Evolutionary conservation across 2,888 invertebrate species (phyloP).

Genomic region (Dynastes hyllus): DNA sequence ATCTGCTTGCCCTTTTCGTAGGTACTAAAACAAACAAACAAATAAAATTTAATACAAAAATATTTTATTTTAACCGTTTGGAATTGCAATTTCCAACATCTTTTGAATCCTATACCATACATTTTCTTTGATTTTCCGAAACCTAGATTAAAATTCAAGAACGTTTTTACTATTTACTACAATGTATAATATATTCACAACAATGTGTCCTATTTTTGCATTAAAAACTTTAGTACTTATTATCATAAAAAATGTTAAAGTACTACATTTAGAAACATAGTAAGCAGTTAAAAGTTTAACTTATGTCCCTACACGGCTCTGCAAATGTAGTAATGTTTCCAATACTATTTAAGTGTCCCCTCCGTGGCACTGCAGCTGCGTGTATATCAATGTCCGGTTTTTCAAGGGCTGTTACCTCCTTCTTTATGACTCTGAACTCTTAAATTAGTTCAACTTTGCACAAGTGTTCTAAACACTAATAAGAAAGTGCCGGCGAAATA

Average conservation of each 20-base stretch:
- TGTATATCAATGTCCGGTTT: constrained; percentile 56
- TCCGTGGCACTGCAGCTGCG: constrained; percentile 48
- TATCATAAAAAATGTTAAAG: neutral
- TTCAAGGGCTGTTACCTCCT: constrained; percentile 70
- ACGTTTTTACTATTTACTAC: too few relatives aligned
- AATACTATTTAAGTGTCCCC: constrained; percentile 27
- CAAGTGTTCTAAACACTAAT: constrained; percentile 70
- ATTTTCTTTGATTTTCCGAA: too few relatives aligned
- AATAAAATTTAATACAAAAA: neutral
- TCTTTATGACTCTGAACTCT: constrained; percentile 70
- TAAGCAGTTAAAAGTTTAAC: constrained; percentile 53
- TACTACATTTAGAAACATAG: constrained; percentile 47
- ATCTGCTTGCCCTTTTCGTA: constrained; percentile 58
- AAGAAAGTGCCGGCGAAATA: constrained; percentile 69
- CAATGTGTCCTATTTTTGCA: too few relatives aligned
- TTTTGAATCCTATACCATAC: too few relatives aligned
- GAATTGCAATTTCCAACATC: neutral
- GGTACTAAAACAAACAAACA: constrained; percentile 59
- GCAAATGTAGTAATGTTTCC: constrained; percentile 29
- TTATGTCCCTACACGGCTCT: constrained; percentile 19
- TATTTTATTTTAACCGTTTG: too few relatives aligned
- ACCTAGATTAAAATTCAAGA: too few relatives aligned
- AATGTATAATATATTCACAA: too few relatives aligned
- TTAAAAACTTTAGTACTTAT: neutral
- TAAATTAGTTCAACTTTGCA: constrained; percentile 71